Evolutionary conservation across 2,888 invertebrate species (phyloP).

Genomic region (Aporophyla nigra): DNA sequence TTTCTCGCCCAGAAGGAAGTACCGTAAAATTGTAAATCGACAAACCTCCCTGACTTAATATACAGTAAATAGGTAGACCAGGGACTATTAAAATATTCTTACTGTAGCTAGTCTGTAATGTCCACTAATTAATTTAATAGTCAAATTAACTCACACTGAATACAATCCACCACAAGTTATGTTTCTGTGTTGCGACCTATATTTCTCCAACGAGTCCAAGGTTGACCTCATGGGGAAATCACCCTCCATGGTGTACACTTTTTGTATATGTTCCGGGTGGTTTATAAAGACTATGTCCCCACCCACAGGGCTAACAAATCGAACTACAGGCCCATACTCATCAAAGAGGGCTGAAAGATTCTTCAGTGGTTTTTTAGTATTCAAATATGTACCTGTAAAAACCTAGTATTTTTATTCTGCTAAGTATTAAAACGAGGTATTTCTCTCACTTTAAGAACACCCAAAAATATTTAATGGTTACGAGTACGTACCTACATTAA

Average conservation of each 20-base stretch:
- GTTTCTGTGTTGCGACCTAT: constrained; percentile 90
- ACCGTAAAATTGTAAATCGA: neutral
- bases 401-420: neutral
- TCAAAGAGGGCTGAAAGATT: constrained; percentile 84
- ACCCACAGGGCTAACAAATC: constrained; percentile 92
- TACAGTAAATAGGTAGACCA: neutral
- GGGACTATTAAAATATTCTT: neutral
- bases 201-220: constrained; percentile 92
- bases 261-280: constrained; percentile 92
- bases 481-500: constrained; percentile 87
- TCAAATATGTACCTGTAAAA: constrained; percentile 77
- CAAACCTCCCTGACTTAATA: neutral
- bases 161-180: constrained; percentile 90
- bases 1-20: neutral
- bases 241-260: constrained; percentile 92
- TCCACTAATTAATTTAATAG: neutral
- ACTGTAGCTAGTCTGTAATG: neutral
- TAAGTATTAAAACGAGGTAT: constrained; percentile 8
- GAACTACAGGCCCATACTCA: constrained; percentile 92
- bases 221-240: constrained; percentile 91
- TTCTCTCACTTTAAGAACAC: neutral
- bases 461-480: neutral
- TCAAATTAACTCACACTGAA: constrained; percentile 86
- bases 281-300: constrained; percentile 92
- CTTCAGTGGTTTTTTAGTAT: constrained; percentile 76